Conservation (phyloP, 2,113 vertebrate genomes). For the Lycaon pictus region DNA sequence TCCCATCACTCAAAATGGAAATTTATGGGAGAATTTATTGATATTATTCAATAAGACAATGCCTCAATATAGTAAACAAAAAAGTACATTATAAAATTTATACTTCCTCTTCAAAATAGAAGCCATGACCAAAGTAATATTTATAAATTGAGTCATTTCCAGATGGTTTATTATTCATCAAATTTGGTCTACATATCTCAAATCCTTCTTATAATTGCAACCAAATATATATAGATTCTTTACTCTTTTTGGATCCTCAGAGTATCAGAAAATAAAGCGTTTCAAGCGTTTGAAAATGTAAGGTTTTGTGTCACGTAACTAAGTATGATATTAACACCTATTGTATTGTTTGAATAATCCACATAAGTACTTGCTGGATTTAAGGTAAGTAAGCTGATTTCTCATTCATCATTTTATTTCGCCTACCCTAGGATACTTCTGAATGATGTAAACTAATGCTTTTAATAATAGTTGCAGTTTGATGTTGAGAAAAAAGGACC, state of each 20-base stretch:
- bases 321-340: not conserved
- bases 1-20: not conserved
- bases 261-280: not conserved
- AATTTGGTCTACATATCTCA: not conserved
- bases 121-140: not conserved
- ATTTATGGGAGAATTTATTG: not conserved
- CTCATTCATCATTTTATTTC: not conserved
- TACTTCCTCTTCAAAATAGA: not conserved
- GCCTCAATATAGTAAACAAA: not conserved
- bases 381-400: not conserved
- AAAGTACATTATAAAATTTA: not conserved
- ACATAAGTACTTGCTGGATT: not conserved
- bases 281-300: conserved; percentile 39
- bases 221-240: not conserved
- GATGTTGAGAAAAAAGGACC: not conserved
- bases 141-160: not conserved
- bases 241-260: not conserved
- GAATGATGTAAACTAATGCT: not conserved
- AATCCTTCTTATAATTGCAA: not conserved
- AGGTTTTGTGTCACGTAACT: not conserved
- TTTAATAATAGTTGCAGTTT: not conserved
- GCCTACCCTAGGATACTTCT: not conserved
- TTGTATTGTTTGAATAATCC: not conserved
- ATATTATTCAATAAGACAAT: not conserved
- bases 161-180: not conserved